Conservation (phyloP, 2,113 vertebrate genomes). For the Pterocles orientalis region DNA sequence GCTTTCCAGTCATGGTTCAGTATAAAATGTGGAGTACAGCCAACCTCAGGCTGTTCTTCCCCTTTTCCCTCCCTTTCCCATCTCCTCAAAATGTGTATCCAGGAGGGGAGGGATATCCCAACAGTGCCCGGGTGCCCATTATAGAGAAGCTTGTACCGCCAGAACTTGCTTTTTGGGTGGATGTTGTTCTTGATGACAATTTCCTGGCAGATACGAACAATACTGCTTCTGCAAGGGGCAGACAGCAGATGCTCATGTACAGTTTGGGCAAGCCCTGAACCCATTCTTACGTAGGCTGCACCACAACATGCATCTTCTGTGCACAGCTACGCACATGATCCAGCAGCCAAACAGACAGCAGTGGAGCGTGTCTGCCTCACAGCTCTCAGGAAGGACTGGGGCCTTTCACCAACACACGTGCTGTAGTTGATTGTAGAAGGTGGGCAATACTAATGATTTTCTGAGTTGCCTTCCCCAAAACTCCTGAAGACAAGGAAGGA, state of each 20-base stretch:
- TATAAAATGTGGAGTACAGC: not conserved
- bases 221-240: not conserved
- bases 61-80: not conserved
- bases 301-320: accelerated
- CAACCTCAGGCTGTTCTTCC: not conserved
- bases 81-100: not conserved
- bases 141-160: not conserved
- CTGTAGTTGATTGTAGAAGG: not conserved
- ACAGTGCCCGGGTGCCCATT: accelerated
- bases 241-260: accelerated
- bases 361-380: not conserved
- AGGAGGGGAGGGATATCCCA: not conserved
- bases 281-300: accelerated
- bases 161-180: accelerated
- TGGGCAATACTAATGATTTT: not conserved
- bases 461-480: not conserved
- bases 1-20: not conserved
- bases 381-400: not conserved
- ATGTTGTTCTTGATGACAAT: accelerated
- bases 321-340: not conserved
- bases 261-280: not conserved
- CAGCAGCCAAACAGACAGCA: not conserved
- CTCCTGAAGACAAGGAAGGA: not conserved
- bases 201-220: not conserved
- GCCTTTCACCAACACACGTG: not conserved